phyloP scores from a whole-genome alignment of 1,140 invertebrate genomes.

The Drosophila micromelanica region DNA sequence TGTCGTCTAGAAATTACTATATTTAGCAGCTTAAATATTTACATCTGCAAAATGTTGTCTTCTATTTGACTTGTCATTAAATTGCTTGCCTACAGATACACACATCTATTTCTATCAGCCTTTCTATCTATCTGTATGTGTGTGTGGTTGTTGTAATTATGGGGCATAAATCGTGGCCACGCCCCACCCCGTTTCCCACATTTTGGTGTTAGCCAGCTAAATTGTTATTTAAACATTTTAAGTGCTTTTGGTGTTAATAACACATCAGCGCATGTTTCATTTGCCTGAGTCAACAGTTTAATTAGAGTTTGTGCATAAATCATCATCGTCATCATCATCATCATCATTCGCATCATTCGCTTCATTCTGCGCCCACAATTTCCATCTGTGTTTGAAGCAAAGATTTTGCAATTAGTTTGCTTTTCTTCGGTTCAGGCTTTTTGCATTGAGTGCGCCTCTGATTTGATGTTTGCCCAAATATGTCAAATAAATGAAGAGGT shows the following conservation, averaged over 20 bases:
- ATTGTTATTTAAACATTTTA: slow-evolving; percentile 76
- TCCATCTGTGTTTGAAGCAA: slow-evolving; percentile 7
- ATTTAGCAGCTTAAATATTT: slow-evolving; percentile 28
- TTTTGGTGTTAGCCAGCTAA: slow-evolving; percentile 29
- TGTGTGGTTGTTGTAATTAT: slow-evolving; percentile 55
- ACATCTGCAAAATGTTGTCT: slow-evolving; percentile 17
- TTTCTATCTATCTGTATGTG: neutral
- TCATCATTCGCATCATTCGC: slow-evolving; percentile 2
- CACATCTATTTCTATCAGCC: slow-evolving; percentile 1
- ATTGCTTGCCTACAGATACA: slow-evolving; percentile 15
- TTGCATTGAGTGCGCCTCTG: slow-evolving; percentile 14
- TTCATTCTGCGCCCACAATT: slow-evolving; percentile 7
- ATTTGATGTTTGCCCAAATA: slow-evolving; percentile 40
- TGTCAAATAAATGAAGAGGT: slow-evolving; percentile 25
- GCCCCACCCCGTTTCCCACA: neutral
- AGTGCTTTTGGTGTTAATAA: slow-evolving; percentile 75
- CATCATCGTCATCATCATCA: slow-evolving; percentile 27
- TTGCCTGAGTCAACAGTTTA: slow-evolving; percentile 76
- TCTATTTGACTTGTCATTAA: slow-evolving; percentile 56
- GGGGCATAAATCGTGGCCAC: slow-evolving; percentile 44
- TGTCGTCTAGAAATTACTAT: slow-evolving; percentile 18
- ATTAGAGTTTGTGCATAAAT: slow-evolving; percentile 77
- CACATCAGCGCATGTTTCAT: slow-evolving; percentile 74
- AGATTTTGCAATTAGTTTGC: slow-evolving; percentile 6
- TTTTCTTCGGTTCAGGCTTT: slow-evolving; percentile 1